phyloP scores from a whole-genome alignment of 2,113 vertebrate genomes.

The Heloderma charlesbogerti region DNA sequence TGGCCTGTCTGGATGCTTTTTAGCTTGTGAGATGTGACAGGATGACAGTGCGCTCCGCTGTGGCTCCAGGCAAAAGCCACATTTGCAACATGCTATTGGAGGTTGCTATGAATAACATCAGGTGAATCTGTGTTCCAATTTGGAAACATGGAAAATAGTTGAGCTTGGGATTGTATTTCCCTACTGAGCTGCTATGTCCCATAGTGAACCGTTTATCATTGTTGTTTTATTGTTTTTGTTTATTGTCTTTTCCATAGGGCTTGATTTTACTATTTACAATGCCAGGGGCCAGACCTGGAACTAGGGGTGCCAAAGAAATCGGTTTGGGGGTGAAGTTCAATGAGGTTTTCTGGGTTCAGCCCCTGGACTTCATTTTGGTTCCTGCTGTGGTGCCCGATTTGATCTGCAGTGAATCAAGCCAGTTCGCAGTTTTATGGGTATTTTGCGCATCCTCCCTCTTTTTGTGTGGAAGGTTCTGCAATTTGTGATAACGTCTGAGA shows the following conservation, averaged over 20 bases:
- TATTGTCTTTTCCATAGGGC: no score
- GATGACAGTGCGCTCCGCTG: background rate
- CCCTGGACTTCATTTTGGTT: no score
- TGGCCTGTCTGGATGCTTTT: conserved; percentile 15
- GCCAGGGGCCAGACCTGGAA: background rate
- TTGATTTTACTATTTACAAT: background rate
- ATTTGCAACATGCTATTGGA: background rate
- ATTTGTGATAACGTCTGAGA: no score
- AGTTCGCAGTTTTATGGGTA: no score
- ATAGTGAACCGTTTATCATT: background rate
- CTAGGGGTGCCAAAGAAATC: no score
- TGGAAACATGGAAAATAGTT: background rate
- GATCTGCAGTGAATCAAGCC: no score
- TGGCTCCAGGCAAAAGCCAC: background rate
- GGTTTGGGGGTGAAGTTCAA: no score
- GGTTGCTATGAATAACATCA: background rate
- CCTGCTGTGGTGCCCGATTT: no score
- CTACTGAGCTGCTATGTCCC: background rate
- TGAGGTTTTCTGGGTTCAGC: no score
- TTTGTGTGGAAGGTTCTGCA: no score
- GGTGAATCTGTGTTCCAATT: background rate
- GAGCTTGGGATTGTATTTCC: background rate
- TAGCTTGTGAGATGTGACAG: background rate
- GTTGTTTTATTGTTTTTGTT: background rate
- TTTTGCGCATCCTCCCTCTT: no score